Percentiles rank a stretch among this genome's conserved stretches.
phyloP scores from a whole-genome alignment of 2,113 vertebrate genomes.

The Leuciscus idus region DNA sequence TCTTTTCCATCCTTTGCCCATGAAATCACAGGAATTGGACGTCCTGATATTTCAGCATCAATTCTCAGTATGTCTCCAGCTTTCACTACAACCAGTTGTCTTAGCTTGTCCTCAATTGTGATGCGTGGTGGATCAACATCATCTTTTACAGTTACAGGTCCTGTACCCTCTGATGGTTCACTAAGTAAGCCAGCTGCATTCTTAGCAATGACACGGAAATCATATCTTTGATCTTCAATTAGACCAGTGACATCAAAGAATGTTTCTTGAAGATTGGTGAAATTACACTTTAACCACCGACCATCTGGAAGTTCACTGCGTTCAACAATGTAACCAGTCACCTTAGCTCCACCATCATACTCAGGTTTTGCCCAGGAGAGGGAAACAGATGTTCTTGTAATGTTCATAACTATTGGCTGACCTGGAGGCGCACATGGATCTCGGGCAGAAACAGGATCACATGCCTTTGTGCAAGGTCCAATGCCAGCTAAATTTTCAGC shows the following conservation, averaged over 20 bases:
- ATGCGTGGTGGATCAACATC: constrained; percentile 94
- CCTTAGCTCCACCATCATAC: constrained; percentile 89
- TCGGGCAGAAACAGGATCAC: constrained; percentile 91
- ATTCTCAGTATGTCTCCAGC: constrained; percentile 92
- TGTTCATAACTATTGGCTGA: constrained; percentile 92
- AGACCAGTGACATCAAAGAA: constrained; percentile 94
- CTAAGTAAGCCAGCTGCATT: constrained; percentile 92
- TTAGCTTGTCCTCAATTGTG: constrained; percentile 90
- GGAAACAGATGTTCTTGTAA: constrained; percentile 94
- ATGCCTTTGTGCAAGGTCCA: constrained; percentile 90
- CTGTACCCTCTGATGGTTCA: constrained; percentile 90
- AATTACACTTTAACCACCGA: constrained; percentile 98
- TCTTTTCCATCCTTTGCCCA: constrained; percentile 96
- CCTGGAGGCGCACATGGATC: constrained; percentile 94
- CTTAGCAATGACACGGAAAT: constrained; percentile 93
- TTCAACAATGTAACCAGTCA: constrained; percentile 95
- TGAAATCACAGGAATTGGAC: constrained; percentile 90
- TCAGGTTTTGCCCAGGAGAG: constrained; percentile 91
- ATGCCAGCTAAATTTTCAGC: constrained; percentile 96
- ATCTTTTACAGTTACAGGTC: constrained; percentile 94
- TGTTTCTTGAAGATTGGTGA: constrained; percentile 91
- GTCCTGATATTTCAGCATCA: constrained; percentile 91
- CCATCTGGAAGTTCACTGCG: constrained; percentile 89
- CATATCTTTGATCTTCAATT: constrained; percentile 93
- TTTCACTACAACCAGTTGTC: constrained; percentile 88